Evolutionary conservation across 2,113 vertebrate genomes (phyloP), one percentile per base, ranked within the genome.

Genomic region (Acinonyx jubatus): DNA sequence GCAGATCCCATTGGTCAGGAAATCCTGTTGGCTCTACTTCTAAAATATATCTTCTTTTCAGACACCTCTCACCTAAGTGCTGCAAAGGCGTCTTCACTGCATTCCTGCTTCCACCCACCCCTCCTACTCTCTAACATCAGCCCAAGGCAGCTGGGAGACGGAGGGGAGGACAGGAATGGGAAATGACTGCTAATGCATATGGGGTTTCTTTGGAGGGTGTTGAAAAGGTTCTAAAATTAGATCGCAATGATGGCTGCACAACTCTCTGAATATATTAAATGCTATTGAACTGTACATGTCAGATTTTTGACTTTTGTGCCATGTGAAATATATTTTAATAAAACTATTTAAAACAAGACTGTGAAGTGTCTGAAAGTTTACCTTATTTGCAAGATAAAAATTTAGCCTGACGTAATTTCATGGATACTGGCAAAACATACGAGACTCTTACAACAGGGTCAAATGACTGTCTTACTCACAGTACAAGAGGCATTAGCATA

Each of bases 1-100:
- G 74, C 83, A 81, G 7, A 88, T 31, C 25, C n/a, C 33, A 5
- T 25, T 14, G 61, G 63, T 90, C 83, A 97, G 86, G 52, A 97
- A 91, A 93, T 96, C 65, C 86, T 71, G n/a, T 0, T 78, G 82
- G 36, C 50, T 87, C 71, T 29, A 61, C 45, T 91, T 95, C 31
- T 25, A 81, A 94, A 82, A 68, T 4, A 13, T 45, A 68, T 74
- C 36, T 86, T 88, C 45, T 45, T 5, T 36, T 71, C 25, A 15
- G 10, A 7, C 6, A 63, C 41, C 86, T 88, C 48, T 83, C 21
- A 71, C 29, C 15, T 48, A 91, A 66, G 23, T 21, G 29, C 16
- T 52, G 11, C n/a, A 71, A 68, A 83, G 63, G 15, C 15, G n/a
- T 80, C 11, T 80, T 50, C 25, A n/a, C 66, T n/a, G 9, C 1